Conservation (phyloP, 2,113 vertebrate genomes). For the Tetraodon nigroviridis region DNA sequence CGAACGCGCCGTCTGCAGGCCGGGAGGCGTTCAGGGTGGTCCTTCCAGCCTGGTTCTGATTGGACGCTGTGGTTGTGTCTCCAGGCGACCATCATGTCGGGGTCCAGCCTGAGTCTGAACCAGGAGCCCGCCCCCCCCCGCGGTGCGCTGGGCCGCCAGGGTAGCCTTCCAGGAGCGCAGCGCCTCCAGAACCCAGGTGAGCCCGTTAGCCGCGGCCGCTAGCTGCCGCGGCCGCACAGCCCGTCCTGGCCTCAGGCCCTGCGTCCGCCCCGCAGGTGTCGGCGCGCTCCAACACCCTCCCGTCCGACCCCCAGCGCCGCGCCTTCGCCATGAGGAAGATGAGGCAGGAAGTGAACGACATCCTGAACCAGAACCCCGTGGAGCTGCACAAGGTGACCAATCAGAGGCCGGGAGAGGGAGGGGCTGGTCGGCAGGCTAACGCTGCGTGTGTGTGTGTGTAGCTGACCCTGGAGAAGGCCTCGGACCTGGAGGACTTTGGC, state of each 20-base stretch:
- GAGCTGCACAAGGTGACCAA: constrained; percentile 91
- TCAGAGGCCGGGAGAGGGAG: background rate
- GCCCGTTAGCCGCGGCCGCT: background rate
- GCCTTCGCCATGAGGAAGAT: constrained; percentile 91
- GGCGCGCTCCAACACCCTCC: constrained; percentile 91
- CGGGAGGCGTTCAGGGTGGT: too few relatives aligned
- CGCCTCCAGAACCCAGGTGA: constrained; percentile 81
- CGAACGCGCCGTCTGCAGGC: too few relatives aligned
- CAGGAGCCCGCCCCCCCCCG: constrained; percentile 83
- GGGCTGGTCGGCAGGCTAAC: background rate
- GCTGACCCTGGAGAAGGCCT: constrained; percentile 90
- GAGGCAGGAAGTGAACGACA: constrained; percentile 94
- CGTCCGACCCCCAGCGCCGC: constrained; percentile 87
- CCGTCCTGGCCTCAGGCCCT: background rate
- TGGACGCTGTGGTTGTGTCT: constrained; percentile 5
- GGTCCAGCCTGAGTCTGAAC: constrained; percentile 93
- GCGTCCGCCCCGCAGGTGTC: constrained; percentile 71
- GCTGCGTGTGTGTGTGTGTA: constrained; percentile 50
- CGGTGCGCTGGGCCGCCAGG: constrained; percentile 89
- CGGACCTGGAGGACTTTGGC: constrained; percentile 93
- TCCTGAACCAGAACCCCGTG: constrained; percentile 94
- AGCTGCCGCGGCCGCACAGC: too few relatives aligned
- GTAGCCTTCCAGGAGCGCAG: constrained; percentile 96
- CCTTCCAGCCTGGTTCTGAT: too few relatives aligned
- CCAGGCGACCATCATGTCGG: constrained; percentile 98